Percentiles rank a stretch among this genome's conserved stretches.
These are phyloP conservation scores for Psittacula cyanocephala DNA, from an alignment of 2,113 vertebrate species.

Conservation along the genomic window DNA sequence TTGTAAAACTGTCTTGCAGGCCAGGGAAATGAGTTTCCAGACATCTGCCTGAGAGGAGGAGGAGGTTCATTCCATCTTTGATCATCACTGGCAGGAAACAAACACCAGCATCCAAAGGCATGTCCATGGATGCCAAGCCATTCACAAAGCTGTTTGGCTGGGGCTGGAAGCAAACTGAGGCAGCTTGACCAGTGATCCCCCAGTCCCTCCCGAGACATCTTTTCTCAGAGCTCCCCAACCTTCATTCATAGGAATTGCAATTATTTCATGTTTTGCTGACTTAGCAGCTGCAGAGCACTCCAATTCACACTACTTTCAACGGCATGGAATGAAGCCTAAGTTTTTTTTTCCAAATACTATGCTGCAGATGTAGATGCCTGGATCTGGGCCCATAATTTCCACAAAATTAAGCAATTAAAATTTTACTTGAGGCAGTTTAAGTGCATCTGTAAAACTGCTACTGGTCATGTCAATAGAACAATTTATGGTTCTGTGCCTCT, in stretches of 20 bases:
- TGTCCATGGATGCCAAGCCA: background rate
- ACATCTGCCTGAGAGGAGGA: background rate
- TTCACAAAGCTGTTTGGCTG: background rate
- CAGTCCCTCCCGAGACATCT: background rate
- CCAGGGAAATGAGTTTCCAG: background rate
- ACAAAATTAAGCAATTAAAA: constrained; percentile 37
- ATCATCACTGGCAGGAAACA: background rate
- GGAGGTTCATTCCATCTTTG: background rate
- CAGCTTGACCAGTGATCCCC: background rate
- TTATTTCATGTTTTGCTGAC: background rate
- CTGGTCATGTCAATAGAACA: background rate
- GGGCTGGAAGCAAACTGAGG: background rate
- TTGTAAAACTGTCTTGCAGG: background rate
- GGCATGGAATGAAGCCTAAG: background rate
- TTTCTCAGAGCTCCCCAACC: background rate
- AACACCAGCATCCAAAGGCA: background rate
- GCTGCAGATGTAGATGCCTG: background rate
- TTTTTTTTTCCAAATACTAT: background rate
- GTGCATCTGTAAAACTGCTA: background rate
- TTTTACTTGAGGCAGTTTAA: constrained; percentile 14
- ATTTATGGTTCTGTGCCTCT: background rate
- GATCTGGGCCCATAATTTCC: background rate
- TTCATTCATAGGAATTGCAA: background rate
- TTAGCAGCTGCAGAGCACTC: background rate
- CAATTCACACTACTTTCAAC: background rate